Conservation (phyloP, 2,113 vertebrate species). For the Amphilophus citrinellus region DNA sequence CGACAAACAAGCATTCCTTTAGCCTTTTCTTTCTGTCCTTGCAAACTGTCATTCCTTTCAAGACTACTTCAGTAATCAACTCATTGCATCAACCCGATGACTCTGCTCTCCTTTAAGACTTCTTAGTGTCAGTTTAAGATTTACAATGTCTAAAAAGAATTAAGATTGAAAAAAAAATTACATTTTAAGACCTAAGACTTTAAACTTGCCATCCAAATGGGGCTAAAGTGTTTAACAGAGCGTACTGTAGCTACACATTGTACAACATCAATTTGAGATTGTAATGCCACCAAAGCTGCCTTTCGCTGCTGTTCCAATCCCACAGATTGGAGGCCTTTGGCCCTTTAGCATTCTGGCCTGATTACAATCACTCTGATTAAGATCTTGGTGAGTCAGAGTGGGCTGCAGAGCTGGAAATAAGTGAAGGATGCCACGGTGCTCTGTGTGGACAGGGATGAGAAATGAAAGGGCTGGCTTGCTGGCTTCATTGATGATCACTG, state of each 20-base stretch:
- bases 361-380: conserved; percentile 92
- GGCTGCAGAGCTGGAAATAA: conserved; percentile 85
- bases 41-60: conserved; percentile 68
- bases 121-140: conserved; percentile 82
- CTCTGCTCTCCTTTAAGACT: conserved; percentile 82
- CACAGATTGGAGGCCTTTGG: conserved; percentile 88
- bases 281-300: conserved; percentile 92
- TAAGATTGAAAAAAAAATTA: conserved; percentile 69
- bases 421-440: conserved; percentile 57
- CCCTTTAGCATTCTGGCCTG: conserved; percentile 95
- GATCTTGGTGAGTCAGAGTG: conserved; percentile 90
- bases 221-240: conserved; percentile 80
- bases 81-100: conserved; percentile 68
- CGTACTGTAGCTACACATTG: conserved; percentile 76
- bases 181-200: conserved; percentile 79
- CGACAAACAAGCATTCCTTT: conserved; percentile 41
- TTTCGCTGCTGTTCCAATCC: conserved; percentile 82
- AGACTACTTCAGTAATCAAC: conserved; percentile 77
- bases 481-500: conserved; percentile 84
- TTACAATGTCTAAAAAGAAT: conserved; percentile 81
- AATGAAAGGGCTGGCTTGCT: conserved; percentile 68
- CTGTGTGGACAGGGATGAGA: conserved; percentile 54
- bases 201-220: conserved; percentile 75
- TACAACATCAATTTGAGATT: conserved; percentile 88
- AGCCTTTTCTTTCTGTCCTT: conserved; percentile 41